Percentiles rank a stretch among this genome's conserved stretches.
Evolutionary conservation across 1,140 invertebrate species (phyloP).

Genomic region (Apis dorsata): DNA sequence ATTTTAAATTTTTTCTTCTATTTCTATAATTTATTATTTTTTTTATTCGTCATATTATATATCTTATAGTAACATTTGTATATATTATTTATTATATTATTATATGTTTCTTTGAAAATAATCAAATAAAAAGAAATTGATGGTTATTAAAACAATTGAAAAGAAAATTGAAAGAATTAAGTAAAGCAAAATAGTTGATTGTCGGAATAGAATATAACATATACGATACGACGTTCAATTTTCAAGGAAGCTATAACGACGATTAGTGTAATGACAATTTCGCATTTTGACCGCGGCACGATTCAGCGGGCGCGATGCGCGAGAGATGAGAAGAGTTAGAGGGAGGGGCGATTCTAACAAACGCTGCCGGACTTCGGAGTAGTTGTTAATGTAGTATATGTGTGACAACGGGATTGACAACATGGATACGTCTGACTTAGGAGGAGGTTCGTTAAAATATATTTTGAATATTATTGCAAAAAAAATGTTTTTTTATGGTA

Average conservation of each 20-base stretch:
- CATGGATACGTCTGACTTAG: constrained; percentile 79
- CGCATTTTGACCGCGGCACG: constrained; percentile 51
- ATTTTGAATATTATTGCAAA: constrained; percentile 60
- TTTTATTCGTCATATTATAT: no score
- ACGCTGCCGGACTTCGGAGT: constrained; percentile 79
- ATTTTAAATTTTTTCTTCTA: no score
- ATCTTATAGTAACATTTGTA: neutral
- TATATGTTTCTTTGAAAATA: neutral
- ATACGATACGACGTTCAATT: constrained; percentile 30
- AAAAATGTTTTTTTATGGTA: constrained; percentile 17
- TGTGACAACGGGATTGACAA: constrained; percentile 80
- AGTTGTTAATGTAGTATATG: constrained; percentile 81
- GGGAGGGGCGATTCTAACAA: constrained; percentile 79
- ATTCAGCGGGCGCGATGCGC: constrained; percentile 57
- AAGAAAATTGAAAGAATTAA: neutral
- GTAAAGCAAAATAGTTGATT: neutral
- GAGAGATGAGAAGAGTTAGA: constrained; percentile 59
- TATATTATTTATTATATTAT: neutral
- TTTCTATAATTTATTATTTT: no score
- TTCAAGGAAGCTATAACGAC: constrained; percentile 44
- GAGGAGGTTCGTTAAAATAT: constrained; percentile 77
- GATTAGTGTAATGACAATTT: constrained; percentile 46
- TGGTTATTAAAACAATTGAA: no score
- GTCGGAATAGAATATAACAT: neutral
- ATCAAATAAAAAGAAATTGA: neutral